Evolutionary conservation across 1,140 invertebrate species (phyloP).

Genomic region (Lutraria rhynchaena): DNA sequence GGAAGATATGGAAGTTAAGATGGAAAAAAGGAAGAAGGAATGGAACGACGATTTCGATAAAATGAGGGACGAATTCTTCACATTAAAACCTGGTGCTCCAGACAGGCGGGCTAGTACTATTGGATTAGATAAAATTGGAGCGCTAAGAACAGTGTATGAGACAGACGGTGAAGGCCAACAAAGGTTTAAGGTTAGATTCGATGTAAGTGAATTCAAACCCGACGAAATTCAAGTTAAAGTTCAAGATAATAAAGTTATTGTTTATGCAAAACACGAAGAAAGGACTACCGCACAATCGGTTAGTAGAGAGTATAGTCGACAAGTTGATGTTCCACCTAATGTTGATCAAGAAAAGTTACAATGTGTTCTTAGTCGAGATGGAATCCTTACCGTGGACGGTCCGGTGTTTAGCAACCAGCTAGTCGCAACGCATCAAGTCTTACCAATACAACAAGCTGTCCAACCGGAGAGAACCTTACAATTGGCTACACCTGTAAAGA

Average conservation of each 20-base stretch:
- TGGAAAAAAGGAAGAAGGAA: constrained; percentile 76
- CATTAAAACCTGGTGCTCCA: constrained; percentile 77
- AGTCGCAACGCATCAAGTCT: constrained; percentile 61
- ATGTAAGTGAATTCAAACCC: constrained; percentile 80
- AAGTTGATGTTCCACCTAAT: constrained; percentile 79
- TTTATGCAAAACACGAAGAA: constrained; percentile 77
- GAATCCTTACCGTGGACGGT: constrained; percentile 78
- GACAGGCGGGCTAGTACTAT: constrained; percentile 56
- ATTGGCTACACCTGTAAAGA: constrained; percentile 75
- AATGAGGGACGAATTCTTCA: constrained; percentile 80
- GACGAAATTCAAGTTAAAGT: constrained; percentile 80
- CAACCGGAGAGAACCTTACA: constrained; percentile 63
- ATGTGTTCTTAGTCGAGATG: constrained; percentile 79
- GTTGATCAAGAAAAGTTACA: constrained; percentile 78
- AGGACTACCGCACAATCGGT: constrained; percentile 73
- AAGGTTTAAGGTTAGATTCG: constrained; percentile 78
- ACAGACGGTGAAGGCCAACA: constrained; percentile 73
- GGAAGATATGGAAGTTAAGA: constrained; percentile 77
- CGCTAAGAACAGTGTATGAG: constrained; percentile 72
- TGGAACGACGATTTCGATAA: constrained; percentile 81
- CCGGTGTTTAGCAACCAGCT: constrained; percentile 66
- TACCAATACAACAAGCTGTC: constrained; percentile 67
- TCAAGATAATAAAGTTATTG: constrained; percentile 77
- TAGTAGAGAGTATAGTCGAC: constrained; percentile 79
- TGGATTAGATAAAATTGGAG: constrained; percentile 67